Evolutionary conservation across 2,797 vertebrate species (phyloP).

Genomic region (Acestrorhynchus altus): DNA sequence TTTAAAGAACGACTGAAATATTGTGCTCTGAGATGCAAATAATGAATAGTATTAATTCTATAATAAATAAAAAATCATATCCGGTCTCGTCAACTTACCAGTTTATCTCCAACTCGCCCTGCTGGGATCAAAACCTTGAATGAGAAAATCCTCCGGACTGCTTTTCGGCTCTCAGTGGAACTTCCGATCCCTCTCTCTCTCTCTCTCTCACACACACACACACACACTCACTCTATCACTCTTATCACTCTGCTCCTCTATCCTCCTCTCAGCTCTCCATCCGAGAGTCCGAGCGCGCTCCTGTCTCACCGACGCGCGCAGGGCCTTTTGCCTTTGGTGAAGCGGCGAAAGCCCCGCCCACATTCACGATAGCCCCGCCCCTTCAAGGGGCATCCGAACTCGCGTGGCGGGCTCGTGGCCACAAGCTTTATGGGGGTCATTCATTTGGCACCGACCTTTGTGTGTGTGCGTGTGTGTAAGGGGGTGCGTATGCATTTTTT

Average conservation of each 20-base stretch:
- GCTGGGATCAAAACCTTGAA: background rate
- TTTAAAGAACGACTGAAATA: too few relatives aligned
- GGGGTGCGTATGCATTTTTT: too few relatives aligned
- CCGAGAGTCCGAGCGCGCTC: conserved; percentile 54
- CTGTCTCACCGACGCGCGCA: conserved; percentile 59
- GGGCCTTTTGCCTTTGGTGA: conserved; percentile 65
- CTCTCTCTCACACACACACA: background rate
- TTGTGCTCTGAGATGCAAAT: too few relatives aligned
- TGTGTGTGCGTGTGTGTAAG: conserved; percentile 17
- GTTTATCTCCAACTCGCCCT: background rate
- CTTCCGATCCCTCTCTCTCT: background rate
- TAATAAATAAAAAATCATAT: too few relatives aligned
- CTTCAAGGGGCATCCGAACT: conserved; percentile 61
- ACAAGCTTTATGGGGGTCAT: conserved; percentile 63
- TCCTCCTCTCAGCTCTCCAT: conserved; percentile 67
- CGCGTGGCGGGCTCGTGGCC: conserved; percentile 83
- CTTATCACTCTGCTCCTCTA: background rate
- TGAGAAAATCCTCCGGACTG: background rate
- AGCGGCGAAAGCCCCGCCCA: conserved; percentile 71
- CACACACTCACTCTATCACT: background rate
- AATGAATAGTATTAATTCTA: too few relatives aligned
- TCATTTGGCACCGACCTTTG: conserved; percentile 44
- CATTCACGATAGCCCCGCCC: conserved; percentile 41
- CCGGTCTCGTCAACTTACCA: conserved; percentile 23
- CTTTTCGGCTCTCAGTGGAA: conserved; percentile 45